Conservation (phyloP, 1,140 invertebrate genomes). For the Idris sp. region DNA sequence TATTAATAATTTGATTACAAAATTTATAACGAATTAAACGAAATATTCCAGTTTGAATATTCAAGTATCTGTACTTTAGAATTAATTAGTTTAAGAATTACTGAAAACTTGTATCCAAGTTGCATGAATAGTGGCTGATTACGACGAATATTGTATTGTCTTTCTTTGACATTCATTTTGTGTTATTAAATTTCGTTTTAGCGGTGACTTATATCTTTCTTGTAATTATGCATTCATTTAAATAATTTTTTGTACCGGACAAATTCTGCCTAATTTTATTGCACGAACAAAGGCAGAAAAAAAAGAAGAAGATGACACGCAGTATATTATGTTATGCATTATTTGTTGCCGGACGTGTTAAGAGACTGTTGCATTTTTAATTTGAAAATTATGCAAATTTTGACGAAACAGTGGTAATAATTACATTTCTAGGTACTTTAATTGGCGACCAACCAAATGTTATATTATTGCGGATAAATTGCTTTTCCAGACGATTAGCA, state of each 20-base stretch:
- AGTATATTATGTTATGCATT: too few species aligned
- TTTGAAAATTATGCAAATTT: conserved; percentile 22
- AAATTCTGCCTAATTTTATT: conserved; percentile 14
- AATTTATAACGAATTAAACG: too few species aligned
- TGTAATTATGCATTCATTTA: conserved; percentile 22
- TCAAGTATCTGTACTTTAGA: too few species aligned
- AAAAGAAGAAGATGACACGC: too few species aligned
- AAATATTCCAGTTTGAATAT: too few species aligned
- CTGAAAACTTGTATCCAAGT: conserved; percentile 25
- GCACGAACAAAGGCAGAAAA: neutral
- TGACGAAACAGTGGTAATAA: conserved; percentile 15
- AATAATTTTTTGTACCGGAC: conserved; percentile 13
- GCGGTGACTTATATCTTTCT: neutral
- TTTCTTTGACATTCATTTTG: conserved; percentile 8
- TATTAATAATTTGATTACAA: too few species aligned
- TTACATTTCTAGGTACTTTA: conserved; percentile 29
- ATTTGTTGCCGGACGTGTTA: conserved; percentile 10
- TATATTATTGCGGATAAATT: conserved; percentile 47
- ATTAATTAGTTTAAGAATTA: conserved; percentile 16
- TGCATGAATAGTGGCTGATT: conserved; percentile 33
- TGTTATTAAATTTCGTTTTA: conserved; percentile 8
- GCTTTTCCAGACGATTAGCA: conserved; percentile 35
- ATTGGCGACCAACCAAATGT: conserved; percentile 32
- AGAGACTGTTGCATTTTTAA: conserved; percentile 8
- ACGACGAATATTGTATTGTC: conserved; percentile 38